Conservation (phyloP, 2,113 vertebrate species). For the Synodontis membranacea region DNA sequence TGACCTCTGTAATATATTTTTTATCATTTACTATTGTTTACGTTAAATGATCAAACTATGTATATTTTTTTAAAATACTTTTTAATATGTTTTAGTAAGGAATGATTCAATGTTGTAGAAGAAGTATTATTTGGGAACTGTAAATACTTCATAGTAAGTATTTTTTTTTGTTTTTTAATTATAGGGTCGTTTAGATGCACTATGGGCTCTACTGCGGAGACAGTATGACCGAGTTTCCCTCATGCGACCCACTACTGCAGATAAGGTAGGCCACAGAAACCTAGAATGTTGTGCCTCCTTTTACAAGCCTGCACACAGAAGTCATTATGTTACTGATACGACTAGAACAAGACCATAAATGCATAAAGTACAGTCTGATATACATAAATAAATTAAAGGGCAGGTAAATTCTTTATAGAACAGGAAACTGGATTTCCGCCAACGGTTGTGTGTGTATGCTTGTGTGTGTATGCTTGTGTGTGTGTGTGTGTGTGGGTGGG, state of each 20-base stretch:
- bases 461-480: not conserved
- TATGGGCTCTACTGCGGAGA: constrained; percentile 86
- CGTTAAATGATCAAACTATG: not conserved
- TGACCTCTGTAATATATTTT: not conserved
- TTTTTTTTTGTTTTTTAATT: not conserved
- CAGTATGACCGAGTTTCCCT: constrained; percentile 94
- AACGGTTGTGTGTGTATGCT: not conserved
- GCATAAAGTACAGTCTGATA: not conserved
- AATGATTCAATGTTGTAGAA: not conserved
- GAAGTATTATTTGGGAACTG: not conserved
- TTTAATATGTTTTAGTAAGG: not conserved
- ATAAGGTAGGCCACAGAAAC: constrained; percentile 78
- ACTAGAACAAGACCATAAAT: not conserved
- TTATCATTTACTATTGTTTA: not conserved
- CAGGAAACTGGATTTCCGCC: not conserved
- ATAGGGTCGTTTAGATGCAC: constrained; percentile 88
- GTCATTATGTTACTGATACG: not conserved
- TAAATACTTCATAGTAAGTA: not conserved
- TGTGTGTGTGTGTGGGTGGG: constrained; percentile 9
- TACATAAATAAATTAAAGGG: not conserved
- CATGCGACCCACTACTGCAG: constrained; percentile 89
- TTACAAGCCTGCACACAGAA: not conserved
- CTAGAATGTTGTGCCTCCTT: not conserved
- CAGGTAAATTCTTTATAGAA: not conserved
- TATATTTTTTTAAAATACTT: no score